Percentiles rank a stretch among this genome's conserved stretches.
These are phyloP conservation scores for Monopis laevigella DNA, from an alignment of 2,888 invertebrate genomes.

Conservation along the genomic window DNA sequence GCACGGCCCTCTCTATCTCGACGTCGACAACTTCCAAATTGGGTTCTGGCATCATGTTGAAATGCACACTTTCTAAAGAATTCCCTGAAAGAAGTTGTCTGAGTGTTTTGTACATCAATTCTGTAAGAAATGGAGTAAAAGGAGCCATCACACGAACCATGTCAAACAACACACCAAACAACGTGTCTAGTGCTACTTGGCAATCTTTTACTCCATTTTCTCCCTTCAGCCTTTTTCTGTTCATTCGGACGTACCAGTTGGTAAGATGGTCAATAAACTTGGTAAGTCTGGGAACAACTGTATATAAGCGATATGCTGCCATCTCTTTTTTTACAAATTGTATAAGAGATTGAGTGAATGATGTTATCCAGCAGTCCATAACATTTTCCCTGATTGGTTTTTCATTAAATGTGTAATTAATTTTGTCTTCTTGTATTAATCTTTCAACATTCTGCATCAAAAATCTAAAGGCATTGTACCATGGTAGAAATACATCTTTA, in stretches of 20 bases:
- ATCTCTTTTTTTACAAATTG: constrained; percentile 92
- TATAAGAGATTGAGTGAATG: constrained; percentile 93
- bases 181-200: constrained; percentile 83
- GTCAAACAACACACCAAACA: constrained; percentile 87
- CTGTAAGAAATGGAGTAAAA: constrained; percentile 96
- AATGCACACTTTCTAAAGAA: constrained; percentile 85
- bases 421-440: constrained; percentile 74
- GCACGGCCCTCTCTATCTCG: constrained; percentile 89
- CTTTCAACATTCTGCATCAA: constrained; percentile 92
- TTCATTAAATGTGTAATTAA: constrained; percentile 66
- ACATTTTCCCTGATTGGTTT: constrained; percentile 72
- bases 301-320: constrained; percentile 93
- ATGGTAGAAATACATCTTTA: constrained; percentile 97
- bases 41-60: constrained; percentile 85
- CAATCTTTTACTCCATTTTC: constrained; percentile 86
- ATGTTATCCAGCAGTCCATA: constrained; percentile 98
- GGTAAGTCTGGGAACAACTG: constrained; percentile 92
- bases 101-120: constrained; percentile 93
- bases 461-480: constrained; percentile 95
- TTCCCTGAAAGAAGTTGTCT: constrained; percentile 69
- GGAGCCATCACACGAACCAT: constrained; percentile 96
- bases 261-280: constrained; percentile 98
- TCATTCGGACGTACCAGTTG: constrained; percentile 99
- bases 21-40: constrained; percentile 77
- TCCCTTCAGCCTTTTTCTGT: constrained; percentile 93